A percentile compares a stretch with the other conserved stretches of the same genome.
These are phyloP conservation scores for Volucella bombylans DNA, from an alignment of 2,888 invertebrate species.

Conservation along the genomic window DNA sequence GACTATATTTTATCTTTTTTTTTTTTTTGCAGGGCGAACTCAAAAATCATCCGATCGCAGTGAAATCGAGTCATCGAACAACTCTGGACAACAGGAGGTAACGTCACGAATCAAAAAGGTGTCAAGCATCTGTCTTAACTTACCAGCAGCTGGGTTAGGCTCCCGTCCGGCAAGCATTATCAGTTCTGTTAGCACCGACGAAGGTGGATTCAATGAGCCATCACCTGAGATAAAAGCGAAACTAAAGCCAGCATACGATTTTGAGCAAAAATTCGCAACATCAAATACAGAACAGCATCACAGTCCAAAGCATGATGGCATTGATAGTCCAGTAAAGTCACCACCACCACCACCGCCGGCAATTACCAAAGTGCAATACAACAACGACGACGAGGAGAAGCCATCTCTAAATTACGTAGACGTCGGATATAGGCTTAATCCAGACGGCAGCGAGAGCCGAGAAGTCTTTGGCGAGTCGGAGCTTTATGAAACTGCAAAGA, in stretches of 20 bases:
- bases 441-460: conserved; percentile 82
- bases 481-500: conserved; percentile 81
- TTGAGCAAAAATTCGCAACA: conserved; percentile 74
- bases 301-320: conserved; percentile 53
- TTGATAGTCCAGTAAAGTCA: conserved; percentile 10
- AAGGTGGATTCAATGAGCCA: conserved; percentile 89
- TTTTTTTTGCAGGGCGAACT: conserved; percentile 73
- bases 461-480: conserved; percentile 82
- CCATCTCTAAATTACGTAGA: conserved; percentile 82
- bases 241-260: conserved; percentile 80
- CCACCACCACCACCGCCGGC: conserved; percentile 30
- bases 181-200: conserved; percentile 86
- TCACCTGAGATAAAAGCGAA: conserved; percentile 88
- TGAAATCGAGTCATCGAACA: conserved; percentile 54
- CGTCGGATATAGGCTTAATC: conserved; percentile 82
- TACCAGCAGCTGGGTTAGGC: conserved; percentile 86
- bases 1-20: conserved; percentile 15
- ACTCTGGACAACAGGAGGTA: conserved; percentile 54
- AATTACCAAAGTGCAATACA: conserved; percentile 46
- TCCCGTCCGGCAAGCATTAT: conserved; percentile 87
- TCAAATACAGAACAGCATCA: conserved; percentile 44
- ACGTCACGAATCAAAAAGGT: conserved; percentile 83
- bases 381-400: conserved; percentile 75
- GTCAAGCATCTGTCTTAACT: conserved; percentile 85
- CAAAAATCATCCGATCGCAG: conserved; percentile 73